Conservation (phyloP, 2,113 vertebrate genomes). For the cattle (Bos taurus) region ARS-UCD2.0 NC_037334.1:108116501-108117000, state of each 20-base stretch:
- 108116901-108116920: not conserved
- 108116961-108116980: not conserved
- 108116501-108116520: not conserved
- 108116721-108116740: not conserved
- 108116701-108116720: not conserved
- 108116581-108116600: not conserved
- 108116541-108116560: not conserved
- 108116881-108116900: not conserved
- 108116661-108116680: not conserved
- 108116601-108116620: not conserved
- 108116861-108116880: not conserved
- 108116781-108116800: not conserved
- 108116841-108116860: not conserved
- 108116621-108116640: not conserved
- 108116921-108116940: not conserved
- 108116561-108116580: not conserved
- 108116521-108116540: no score
- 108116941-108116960: not conserved
- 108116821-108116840: not conserved
- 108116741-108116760: not conserved
- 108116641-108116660: not conserved
- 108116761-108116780: not conserved
- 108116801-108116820: not conserved
- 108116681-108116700: not conserved
- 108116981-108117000: not conserved